Conservation (phyloP, 2,888 invertebrate genomes). For the Adelognathus sp. region DNA sequence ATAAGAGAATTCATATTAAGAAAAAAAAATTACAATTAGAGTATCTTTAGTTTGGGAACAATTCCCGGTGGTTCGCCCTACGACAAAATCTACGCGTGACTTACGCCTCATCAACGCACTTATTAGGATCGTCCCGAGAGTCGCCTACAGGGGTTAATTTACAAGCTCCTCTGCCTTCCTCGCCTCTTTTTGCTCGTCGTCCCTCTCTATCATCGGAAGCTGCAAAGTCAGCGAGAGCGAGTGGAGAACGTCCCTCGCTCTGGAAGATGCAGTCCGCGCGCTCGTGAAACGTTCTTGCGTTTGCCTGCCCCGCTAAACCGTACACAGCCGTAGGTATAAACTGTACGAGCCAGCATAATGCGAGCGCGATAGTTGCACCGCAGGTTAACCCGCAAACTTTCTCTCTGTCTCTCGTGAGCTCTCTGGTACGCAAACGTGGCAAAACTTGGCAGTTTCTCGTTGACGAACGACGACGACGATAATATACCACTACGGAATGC, state of each 20-base stretch:
- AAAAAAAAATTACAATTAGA: too few species aligned
- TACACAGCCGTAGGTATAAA: constrained; percentile 29
- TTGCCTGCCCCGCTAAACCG: constrained; percentile 32
- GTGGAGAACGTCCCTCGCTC: constrained; percentile 13
- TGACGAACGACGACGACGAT: constrained; percentile 10
- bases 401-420: constrained; percentile 38
- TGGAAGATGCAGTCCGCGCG: constrained; percentile 38
- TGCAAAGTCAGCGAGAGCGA: constrained; percentile 38
- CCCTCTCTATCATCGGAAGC: constrained; percentile 35
- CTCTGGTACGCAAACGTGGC: background rate
- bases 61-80: background rate
- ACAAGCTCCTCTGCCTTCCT: constrained; percentile 32
- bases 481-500: constrained; percentile 47
- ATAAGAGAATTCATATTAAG: too few species aligned
- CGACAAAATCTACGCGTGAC: constrained; percentile 32
- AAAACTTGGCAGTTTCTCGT: constrained; percentile 41
- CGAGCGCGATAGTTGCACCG: constrained; percentile 47
- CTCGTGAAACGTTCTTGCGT: constrained; percentile 33
- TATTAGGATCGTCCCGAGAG: constrained; percentile 61
- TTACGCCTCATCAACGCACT: constrained; percentile 64
- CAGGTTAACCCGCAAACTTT: constrained; percentile 54
- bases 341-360: constrained; percentile 22
- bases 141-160: constrained; percentile 41
- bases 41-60: too few species aligned
- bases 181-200: constrained; percentile 47